Evolutionary conservation across 1,140 invertebrate genomes (phyloP), one percentile per base, ranked within the genome.

Genomic region (Pseudoatta argentina): DNA sequence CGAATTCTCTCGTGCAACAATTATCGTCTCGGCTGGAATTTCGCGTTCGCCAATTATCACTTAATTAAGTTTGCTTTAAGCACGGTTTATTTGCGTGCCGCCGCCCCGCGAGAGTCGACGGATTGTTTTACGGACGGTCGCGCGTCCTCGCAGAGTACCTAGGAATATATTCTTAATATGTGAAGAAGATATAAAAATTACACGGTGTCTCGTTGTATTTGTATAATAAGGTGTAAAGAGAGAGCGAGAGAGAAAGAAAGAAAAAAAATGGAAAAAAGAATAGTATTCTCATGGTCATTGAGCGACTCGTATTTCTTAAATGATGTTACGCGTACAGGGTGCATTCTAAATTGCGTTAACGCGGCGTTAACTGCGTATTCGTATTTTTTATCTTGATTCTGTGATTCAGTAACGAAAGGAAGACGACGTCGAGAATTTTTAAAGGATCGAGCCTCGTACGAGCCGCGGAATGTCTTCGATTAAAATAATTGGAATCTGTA

Each of bases 181-280:
- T 92, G 91, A 94, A 93, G n/a, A 83, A 86, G 75, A 88, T 85
- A 90, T 90, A 86, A 77, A 53, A 92, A 91, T 93, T 83, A 83
- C 39, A 94, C 89, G 87, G 88, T 94, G 92, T 95, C 89, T 92
- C 92, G 93, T 93, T 94, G 92, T 93, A 94, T 92, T 93, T 94
- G 91, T 94, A 94, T 93, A 86, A 93, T 93, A 94, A 86, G 86
- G 81, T 79, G 88, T 91, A 92, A 92, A 73, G 55, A 73, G 69
- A 53, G 10, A n/a, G 24, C n/a, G 2, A 51, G 2, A 61, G 18
- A 18, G 1, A 51, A 64, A 3, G 7, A 21, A 34, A 14, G 10
- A 73, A 66, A 48, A 66, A 63, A 44, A 57, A 73, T 8, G 5
- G 30, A 81, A 55, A 79, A 67, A 86, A 90, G 85, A 90, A 88